Evolutionary conservation across 1,140 invertebrate species (phyloP).

Genomic region (Drosophila sechellia): DNA sequence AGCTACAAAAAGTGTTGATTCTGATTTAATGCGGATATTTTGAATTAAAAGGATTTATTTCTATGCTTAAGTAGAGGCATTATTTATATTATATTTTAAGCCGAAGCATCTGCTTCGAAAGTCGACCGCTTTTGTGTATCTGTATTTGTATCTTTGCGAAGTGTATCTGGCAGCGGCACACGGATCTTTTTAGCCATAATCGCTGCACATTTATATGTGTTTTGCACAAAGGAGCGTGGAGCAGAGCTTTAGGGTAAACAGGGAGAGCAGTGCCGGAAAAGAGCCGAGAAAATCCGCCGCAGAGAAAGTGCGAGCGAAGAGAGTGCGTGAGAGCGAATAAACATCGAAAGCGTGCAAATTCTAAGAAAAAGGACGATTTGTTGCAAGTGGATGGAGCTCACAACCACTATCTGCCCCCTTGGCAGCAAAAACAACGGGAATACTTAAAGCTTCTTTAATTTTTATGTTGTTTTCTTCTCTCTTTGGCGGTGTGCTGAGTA

Average conservation of each 20-base stretch:
- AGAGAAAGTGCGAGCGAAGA: constrained; percentile 25
- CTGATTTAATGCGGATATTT: neutral
- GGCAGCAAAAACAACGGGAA: constrained; percentile 38
- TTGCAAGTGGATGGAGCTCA: constrained; percentile 13
- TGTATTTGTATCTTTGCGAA: constrained; percentile 37
- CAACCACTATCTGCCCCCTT: constrained; percentile 25
- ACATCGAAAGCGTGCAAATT: constrained; percentile 68
- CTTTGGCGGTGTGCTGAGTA: constrained; percentile 32
- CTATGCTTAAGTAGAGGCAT: neutral
- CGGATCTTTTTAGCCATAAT: constrained; percentile 73
- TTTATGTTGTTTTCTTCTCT: constrained; percentile 82
- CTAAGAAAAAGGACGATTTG: constrained; percentile 42
- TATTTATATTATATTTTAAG: neutral
- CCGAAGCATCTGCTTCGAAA: constrained; percentile 10
- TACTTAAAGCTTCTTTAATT: constrained; percentile 83
- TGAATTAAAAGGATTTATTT: neutral
- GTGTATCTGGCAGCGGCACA: constrained; percentile 40
- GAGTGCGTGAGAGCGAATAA: constrained; percentile 71
- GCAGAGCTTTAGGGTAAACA: constrained; percentile 64
- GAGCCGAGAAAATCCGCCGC: constrained; percentile 16
- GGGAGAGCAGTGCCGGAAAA: constrained; percentile 28
- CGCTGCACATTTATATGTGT: constrained; percentile 74
- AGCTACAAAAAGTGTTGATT: no score
- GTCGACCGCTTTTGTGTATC: constrained; percentile 26
- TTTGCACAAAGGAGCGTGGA: constrained; percentile 44